Percentiles rank a stretch among this genome's conserved stretches.
These are phyloP conservation scores for Campoplex capitator DNA, from an alignment of 2,888 invertebrate genomes.

Conservation along the genomic window DNA sequence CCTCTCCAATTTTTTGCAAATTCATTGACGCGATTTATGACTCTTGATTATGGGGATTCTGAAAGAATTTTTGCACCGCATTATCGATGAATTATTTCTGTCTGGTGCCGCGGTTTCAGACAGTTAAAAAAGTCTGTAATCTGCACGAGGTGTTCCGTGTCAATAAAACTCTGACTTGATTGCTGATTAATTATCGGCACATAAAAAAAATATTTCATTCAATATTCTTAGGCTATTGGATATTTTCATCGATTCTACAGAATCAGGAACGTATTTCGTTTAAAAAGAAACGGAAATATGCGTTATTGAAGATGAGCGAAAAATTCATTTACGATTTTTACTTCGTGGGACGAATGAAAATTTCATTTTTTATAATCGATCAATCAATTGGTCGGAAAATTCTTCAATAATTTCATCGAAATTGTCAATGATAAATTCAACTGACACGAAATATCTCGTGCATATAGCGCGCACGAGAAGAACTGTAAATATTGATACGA, in stretches of 20 bases:
- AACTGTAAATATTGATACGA: background rate
- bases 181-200: background rate
- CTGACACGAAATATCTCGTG: background rate
- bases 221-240: background rate
- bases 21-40: background rate
- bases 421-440: background rate
- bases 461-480: background rate
- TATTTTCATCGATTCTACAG: background rate
- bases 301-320: background rate
- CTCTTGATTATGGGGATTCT: slow-evolving; percentile 3
- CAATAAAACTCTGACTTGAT: background rate
- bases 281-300: no score
- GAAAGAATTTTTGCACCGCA: background rate
- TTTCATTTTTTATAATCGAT: background rate
- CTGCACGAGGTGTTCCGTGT: background rate
- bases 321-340: background rate
- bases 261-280: no score
- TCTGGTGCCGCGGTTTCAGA: background rate
- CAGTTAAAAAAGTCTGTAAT: background rate
- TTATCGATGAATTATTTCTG: slow-evolving; percentile 9
- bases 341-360: background rate
- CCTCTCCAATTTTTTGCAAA: background rate
- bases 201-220: background rate
- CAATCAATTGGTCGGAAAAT: background rate
- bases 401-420: background rate